These are phyloP conservation scores for Tokudaia tokunoshimensis DNA, from an alignment of 2,797 vertebrate genomes.

Conservation along the genomic window DNA sequence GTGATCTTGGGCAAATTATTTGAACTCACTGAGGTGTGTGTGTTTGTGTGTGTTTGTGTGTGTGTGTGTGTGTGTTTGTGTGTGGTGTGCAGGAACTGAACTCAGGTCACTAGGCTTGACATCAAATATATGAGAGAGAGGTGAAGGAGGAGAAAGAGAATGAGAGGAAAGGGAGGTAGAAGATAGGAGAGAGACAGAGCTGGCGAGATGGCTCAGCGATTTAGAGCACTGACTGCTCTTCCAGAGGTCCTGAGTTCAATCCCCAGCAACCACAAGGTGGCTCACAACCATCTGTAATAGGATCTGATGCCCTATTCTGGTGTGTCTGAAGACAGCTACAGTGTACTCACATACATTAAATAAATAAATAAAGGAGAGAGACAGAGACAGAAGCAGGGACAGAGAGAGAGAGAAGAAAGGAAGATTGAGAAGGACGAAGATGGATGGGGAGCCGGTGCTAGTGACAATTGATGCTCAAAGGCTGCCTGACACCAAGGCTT, in stretches of 20 bases:
- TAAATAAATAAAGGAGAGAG: not conserved
- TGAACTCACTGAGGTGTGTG: not conserved
- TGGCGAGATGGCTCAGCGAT: too few species aligned
- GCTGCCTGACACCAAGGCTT: not conserved
- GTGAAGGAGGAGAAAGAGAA: not conserved
- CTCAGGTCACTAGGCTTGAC: not conserved
- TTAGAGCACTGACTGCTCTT: too few species aligned
- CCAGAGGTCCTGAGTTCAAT: too few species aligned
- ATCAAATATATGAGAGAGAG: not conserved
- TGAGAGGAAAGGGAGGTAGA: not conserved
- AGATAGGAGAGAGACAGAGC: not conserved
- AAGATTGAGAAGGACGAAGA: not conserved
- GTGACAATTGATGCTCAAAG: not conserved
- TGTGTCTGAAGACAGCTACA: too few species aligned
- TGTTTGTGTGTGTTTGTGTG: not conserved
- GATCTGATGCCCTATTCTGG: too few species aligned
- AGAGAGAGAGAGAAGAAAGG: not conserved
- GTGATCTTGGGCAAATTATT: not conserved
- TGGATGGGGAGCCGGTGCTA: fast-evolving
- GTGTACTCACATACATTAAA: too few species aligned
- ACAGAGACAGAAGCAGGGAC: not conserved
- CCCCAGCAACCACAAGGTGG: too few species aligned
- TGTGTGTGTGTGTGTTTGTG: not conserved
- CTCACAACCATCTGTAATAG: too few species aligned
- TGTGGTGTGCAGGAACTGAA: not conserved